Percentiles rank a stretch among this genome's conserved stretches.
These are phyloP conservation scores for Clistopyga incitator DNA, from an alignment of 2,888 invertebrate genomes.

Conservation along the genomic window DNA sequence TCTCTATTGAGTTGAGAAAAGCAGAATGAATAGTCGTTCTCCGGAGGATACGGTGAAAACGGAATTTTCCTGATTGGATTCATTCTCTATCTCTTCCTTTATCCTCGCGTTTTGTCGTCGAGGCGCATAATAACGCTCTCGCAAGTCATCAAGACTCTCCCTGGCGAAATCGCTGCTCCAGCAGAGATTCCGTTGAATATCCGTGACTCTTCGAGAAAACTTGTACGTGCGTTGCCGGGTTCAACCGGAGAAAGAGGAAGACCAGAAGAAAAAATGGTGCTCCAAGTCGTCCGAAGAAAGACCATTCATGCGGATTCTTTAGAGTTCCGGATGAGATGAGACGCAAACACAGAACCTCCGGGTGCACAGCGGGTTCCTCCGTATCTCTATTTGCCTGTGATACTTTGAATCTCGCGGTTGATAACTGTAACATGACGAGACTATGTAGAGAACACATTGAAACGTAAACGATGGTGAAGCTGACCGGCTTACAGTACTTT, in stretches of 20 bases:
- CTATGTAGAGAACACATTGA: slow-evolving; percentile 14
- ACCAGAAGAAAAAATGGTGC: slow-evolving; percentile 32
- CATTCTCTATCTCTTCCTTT: slow-evolving; percentile 27
- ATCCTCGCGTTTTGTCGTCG: slow-evolving; percentile 21
- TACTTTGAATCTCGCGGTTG: slow-evolving; percentile 83
- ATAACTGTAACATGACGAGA: slow-evolving; percentile 71
- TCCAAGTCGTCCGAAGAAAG: slow-evolving; percentile 61
- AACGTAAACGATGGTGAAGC: slow-evolving; percentile 25
- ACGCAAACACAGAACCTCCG: slow-evolving; percentile 78
- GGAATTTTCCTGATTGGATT: slow-evolving; percentile 58
- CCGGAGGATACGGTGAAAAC: slow-evolving; percentile 15
- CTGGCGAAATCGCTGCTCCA: neutral
- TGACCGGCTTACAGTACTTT: slow-evolving; percentile 24
- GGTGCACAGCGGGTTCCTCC: slow-evolving; percentile 62
- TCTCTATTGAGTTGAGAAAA: slow-evolving; percentile 20
- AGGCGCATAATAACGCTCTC: slow-evolving; percentile 30
- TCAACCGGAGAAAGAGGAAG: neutral
- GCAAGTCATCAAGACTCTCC: slow-evolving; percentile 7
- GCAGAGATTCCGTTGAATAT: neutral
- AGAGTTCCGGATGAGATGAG: slow-evolving; percentile 77
- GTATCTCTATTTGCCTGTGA: slow-evolving; percentile 81
- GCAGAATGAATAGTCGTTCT: neutral
- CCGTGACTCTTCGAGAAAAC: neutral
- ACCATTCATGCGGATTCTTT: slow-evolving; percentile 79
- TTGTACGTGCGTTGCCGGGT: neutral